phyloP scores from a whole-genome alignment of 2,797 vertebrate species.

The Labroides dimidiatus region DNA sequence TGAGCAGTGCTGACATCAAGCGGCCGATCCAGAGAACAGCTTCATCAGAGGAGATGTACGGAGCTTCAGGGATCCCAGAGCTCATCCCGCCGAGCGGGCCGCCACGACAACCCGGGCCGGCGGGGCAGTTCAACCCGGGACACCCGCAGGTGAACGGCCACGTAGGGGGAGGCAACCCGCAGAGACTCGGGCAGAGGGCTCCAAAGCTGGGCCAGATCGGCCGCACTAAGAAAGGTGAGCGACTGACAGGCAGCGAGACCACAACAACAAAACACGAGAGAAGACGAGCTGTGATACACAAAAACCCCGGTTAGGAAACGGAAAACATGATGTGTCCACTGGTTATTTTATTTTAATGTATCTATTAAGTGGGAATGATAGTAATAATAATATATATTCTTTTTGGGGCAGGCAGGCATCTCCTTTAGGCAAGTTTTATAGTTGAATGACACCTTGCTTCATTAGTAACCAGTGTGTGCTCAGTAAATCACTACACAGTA shows the following conservation, averaged over 20 bases:
- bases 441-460: too few species aligned
- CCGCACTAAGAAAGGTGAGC: constrained; percentile 84
- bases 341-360: too few species aligned
- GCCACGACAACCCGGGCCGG: constrained; percentile 73
- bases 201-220: constrained; percentile 88
- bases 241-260: background rate
- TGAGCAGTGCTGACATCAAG: constrained; percentile 69
- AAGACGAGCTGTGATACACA: too few species aligned
- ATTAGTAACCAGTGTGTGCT: too few species aligned
- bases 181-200: constrained; percentile 80
- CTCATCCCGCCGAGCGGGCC: constrained; percentile 77
- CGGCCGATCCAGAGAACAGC: constrained; percentile 49
- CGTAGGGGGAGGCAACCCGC: constrained; percentile 63
- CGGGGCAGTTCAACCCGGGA: constrained; percentile 73
- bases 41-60: constrained; percentile 77
- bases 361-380: too few species aligned
- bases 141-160: constrained; percentile 70
- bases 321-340: too few species aligned
- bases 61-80: constrained; percentile 81
- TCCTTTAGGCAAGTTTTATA: too few species aligned
- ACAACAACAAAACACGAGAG: too few species aligned
- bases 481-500: too few species aligned
- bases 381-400: too few species aligned
- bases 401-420: too few species aligned
- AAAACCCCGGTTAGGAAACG: too few species aligned